Evolutionary conservation across 2,113 vertebrate genomes (phyloP).

Genomic region (Elaphurus davidianus): DNA sequence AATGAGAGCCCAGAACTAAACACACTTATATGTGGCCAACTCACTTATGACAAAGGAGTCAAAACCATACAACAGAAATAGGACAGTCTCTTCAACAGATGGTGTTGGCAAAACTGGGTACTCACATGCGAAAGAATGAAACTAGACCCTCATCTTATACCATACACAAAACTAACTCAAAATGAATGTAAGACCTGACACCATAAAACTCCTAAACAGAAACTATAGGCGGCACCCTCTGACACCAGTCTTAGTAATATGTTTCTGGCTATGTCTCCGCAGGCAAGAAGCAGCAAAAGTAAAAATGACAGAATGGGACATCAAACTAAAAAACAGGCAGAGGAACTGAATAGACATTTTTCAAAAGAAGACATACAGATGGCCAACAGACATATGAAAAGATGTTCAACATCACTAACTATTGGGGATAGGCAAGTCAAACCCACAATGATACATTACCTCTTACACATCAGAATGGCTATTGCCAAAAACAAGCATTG

Average conservation of each 20-base stretch:
- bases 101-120: not conserved
- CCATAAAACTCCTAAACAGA: not conserved
- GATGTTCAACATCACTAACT: not conserved
- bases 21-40: no score
- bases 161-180: not conserved
- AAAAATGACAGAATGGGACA: not conserved
- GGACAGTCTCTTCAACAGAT: not conserved
- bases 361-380: not conserved
- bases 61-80: not conserved
- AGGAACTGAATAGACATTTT: not conserved
- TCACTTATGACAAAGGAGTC: not conserved
- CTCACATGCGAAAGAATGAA: not conserved
- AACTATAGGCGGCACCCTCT: not conserved
- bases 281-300: not conserved
- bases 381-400: not conserved
- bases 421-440: not conserved
- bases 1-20: not conserved
- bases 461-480: not conserved
- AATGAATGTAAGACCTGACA: not conserved
- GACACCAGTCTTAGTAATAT: not conserved
- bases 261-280: not conserved
- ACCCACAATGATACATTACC: not conserved
- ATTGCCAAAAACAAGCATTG: not conserved
- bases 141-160: not conserved
- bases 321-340: not conserved